Percentiles rank a stretch among this genome's conserved stretches.
phyloP scores from a whole-genome alignment of 2,888 invertebrate genomes.

The Micoletzkya japonica region DNA sequence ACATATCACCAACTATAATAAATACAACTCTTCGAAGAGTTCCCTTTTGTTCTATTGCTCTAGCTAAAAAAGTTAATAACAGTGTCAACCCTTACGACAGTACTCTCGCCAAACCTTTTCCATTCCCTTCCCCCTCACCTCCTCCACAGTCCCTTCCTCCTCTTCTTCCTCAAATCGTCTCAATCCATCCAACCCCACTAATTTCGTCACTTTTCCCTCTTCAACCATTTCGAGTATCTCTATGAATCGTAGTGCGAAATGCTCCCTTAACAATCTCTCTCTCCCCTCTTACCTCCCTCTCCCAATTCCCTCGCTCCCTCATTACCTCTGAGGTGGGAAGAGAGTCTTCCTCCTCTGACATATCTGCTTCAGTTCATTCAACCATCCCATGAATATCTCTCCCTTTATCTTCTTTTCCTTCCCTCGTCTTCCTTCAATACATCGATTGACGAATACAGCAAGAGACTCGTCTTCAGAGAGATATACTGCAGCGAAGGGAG shows the following conservation, averaged over 20 bases:
- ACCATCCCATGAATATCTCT: slow-evolving; percentile 37
- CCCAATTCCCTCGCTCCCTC: not conserved
- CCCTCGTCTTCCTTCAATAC: slow-evolving; percentile 1
- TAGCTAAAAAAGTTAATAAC: too few species aligned
- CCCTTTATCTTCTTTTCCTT: not conserved
- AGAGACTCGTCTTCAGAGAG: slow-evolving; percentile 18
- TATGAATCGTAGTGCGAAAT: slow-evolving; percentile 1
- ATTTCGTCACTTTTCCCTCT: slow-evolving; percentile 16
- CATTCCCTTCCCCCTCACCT: too few species aligned
- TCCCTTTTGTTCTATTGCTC: not conserved
- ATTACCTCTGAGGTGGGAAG: slow-evolving; percentile 41
- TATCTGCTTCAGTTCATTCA: slow-evolving; percentile 40
- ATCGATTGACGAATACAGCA: not conserved
- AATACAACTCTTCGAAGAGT: not conserved
- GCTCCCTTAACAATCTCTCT: not conserved
- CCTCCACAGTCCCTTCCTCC: not conserved
- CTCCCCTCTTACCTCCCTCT: too few species aligned
- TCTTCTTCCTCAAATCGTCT: slow-evolving; percentile 5
- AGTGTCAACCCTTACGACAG: too few species aligned
- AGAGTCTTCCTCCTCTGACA: slow-evolving; percentile 39
- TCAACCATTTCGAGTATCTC: not conserved
- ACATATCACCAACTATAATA: too few species aligned
- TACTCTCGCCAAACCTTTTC: too few species aligned
- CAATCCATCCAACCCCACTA: slow-evolving; percentile 4
- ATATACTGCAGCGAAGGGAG: slow-evolving; percentile 20